phyloP scores from a whole-genome alignment of 1,140 invertebrate species.

The Solenopsis fugax region DNA sequence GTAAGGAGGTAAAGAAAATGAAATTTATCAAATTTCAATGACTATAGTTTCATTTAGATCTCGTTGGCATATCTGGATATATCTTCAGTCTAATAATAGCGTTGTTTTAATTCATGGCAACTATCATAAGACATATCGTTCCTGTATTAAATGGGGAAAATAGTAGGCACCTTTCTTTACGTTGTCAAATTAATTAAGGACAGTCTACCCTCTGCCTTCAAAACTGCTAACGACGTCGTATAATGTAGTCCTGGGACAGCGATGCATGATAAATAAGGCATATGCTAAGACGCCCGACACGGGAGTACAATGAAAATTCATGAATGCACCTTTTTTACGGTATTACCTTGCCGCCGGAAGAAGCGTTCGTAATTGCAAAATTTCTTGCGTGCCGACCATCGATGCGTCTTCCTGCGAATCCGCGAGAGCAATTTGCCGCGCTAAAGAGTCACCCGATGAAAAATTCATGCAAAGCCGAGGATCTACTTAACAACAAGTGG shows the following conservation, averaged over 20 bases:
- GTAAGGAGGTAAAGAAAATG: background rate
- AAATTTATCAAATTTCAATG: constrained; percentile 15
- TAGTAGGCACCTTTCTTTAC: background rate
- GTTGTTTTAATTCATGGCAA: constrained; percentile 2
- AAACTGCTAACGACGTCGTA: constrained; percentile 49
- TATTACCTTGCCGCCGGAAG: constrained; percentile 37
- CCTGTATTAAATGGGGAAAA: background rate
- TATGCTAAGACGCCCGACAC: constrained; percentile 41
- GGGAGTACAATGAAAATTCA: constrained; percentile 59
- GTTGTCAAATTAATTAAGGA: constrained; percentile 51
- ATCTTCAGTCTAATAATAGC: background rate
- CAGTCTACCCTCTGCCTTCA: background rate
- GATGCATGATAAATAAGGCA: constrained; percentile 60
- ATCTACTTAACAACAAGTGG: constrained; percentile 63
- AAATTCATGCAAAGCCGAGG: constrained; percentile 67
- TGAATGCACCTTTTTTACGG: constrained; percentile 59
- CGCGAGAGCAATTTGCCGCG: constrained; percentile 64
- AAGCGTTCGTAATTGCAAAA: constrained; percentile 69
- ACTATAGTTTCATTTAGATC: background rate
- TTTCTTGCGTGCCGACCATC: constrained; percentile 69
- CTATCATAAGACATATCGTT: constrained; percentile 1
- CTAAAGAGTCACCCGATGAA: constrained; percentile 61
- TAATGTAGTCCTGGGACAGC: constrained; percentile 49
- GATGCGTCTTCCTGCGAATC: constrained; percentile 54
- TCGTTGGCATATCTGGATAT: background rate